Base-by-base conservation (phyloP, 2,888 invertebrate species). In the Parnassius smintheus region DNA sequence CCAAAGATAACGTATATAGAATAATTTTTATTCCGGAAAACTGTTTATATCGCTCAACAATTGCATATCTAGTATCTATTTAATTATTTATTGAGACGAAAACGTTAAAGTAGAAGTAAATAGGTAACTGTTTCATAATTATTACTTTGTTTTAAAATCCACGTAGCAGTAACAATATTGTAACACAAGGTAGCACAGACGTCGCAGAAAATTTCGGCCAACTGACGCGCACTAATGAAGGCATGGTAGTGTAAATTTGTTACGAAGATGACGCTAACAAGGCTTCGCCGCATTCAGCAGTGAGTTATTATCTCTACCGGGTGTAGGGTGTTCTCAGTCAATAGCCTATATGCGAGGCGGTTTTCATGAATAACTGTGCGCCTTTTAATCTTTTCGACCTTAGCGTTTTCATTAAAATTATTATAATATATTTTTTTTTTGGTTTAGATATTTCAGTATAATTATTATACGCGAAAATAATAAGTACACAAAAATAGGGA, bases 151-250 rank as follows among this genome's bases (percentile, higher is more conserved):
- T 48, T 13, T 13, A 13, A 48, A 48, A 13, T 11, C 2, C 4
- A 48, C 13, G 2, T 3, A 11, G 12, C 46, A 12, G 46, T 3
- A 46, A 46, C 12, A 12, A 12, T n/a, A 12, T 46, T 12, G 12
- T 12, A 12, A 11, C 12, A 58, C 11, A 13, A 11, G 35, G 44
- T 41, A 46, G 9, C 48, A 42, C 10, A 42, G 56, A 56, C 42
- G 45, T 52, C 13, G 41, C 25, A 44, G 59, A 52, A 59, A 59
- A 59, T 59, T 64, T 64, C 59, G 52, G 59, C 51, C 59, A 48
- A 48, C 55, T 56, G 59, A 56, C 59, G 56, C 52, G 51, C 59
- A 59, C 59, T 64, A 64, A 64, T 60, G 59, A 64, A 63, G 56
- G 59, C 63, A 63, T 13, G 55, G 44, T 51, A 46, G 50, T 63